A percentile compares a stretch with the other conserved stretches of the same genome.
Evolutionary conservation across 2,888 invertebrate genomes (phyloP).

Genomic region (Agonopterix subpropinquella): DNA sequence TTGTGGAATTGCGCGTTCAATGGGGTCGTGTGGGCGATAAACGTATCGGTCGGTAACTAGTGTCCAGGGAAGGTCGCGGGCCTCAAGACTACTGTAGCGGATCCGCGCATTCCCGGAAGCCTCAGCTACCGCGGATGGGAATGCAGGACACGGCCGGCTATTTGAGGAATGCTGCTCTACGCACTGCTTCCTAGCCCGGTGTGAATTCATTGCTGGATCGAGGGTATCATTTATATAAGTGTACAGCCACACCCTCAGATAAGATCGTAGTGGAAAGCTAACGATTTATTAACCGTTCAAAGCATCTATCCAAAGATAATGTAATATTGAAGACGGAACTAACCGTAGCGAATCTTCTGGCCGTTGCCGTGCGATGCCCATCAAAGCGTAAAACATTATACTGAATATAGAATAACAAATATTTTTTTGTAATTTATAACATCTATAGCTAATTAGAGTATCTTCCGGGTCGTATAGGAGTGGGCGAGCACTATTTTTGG

Average conservation of each 20-base stretch:
- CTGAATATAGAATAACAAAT: constrained; percentile 9
- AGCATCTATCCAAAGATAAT: too few species aligned
- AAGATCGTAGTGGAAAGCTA: constrained; percentile 15
- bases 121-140: constrained; percentile 50
- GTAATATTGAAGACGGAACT: constrained; percentile 12
- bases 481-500: constrained; percentile 55
- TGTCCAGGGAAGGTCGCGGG: constrained; percentile 24
- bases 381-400: constrained; percentile 22
- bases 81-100: constrained; percentile 35
- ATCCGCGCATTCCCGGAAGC: constrained; percentile 54
- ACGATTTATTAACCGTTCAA: constrained; percentile 22
- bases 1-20: constrained; percentile 52
- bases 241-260: too few species aligned
- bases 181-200: constrained; percentile 28
- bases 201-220: constrained; percentile 1
- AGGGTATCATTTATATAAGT: too few species aligned
- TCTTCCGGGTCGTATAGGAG: constrained; percentile 41
- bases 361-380: constrained; percentile 27
- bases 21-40: constrained; percentile 56
- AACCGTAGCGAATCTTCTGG: constrained; percentile 29
- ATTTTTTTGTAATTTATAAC: constrained; percentile 4
- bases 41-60: constrained; percentile 32
- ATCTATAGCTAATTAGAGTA: constrained; percentile 28
- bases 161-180: constrained; percentile 37
- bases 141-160: constrained; percentile 49